phyloP scores from a whole-genome alignment of 2,113 vertebrate genomes.

The Laterallus jamaicensis region DNA sequence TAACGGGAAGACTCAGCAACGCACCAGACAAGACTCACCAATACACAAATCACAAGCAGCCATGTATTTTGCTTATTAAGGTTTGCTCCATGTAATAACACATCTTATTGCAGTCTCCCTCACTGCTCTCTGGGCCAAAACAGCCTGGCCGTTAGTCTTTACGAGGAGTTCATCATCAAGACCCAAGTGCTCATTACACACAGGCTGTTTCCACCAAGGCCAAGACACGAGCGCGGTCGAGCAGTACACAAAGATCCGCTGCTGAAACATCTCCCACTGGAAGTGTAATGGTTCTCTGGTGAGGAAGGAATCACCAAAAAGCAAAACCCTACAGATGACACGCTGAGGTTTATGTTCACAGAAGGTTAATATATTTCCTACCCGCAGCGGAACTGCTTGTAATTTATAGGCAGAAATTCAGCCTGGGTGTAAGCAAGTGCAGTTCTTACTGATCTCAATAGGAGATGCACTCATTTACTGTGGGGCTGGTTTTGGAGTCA shows the following conservation, averaged over 20 bases:
- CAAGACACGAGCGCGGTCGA: background rate
- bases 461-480: conserved; percentile 31
- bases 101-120: background rate
- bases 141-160: background rate
- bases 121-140: background rate
- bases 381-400: background rate
- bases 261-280: conserved; percentile 27
- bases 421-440: conserved; percentile 17
- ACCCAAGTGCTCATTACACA: background rate
- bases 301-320: conserved; percentile 28
- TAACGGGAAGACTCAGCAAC: background rate
- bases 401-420: conserved; percentile 37
- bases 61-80: background rate
- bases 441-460: conserved; percentile 41
- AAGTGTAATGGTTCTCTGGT: conserved; percentile 10
- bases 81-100: background rate
- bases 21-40: background rate
- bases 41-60: background rate
- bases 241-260: background rate
- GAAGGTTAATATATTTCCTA: conserved; percentile 47
- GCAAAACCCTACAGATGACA: conserved; percentile 29
- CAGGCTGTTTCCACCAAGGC: background rate
- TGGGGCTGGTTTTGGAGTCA: background rate
- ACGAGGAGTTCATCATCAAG: background rate
- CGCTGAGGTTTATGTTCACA: background rate